These are phyloP conservation scores for Penaeus monodon DNA, from an alignment of 2,888 invertebrate genomes.

Conservation along the genomic window DNA sequence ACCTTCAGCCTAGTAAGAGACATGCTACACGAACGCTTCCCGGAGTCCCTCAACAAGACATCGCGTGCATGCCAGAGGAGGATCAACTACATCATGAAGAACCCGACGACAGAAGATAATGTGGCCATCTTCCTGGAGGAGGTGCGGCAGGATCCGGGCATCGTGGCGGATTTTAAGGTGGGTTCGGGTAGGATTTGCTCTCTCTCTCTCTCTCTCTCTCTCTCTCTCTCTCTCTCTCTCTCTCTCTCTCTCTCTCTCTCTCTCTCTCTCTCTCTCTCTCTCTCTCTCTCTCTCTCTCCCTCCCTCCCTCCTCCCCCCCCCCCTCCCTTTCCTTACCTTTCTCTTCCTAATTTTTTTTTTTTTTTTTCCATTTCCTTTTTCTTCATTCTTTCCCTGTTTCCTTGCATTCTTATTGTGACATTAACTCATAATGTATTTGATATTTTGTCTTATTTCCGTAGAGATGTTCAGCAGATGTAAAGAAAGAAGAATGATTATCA, in stretches of 20 bases:
- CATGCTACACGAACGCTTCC: conserved; percentile 67
- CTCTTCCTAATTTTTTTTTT: no score
- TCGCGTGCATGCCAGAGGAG: conserved; percentile 79
- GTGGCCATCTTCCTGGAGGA: conserved; percentile 77
- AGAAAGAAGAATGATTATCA: no score
- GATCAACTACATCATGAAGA: conserved; percentile 76
- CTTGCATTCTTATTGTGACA: no score
- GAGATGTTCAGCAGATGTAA: no score
- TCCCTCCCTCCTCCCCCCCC: no score
- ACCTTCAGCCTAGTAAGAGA: conserved; percentile 67
- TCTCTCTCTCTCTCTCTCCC: no score
- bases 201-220: neutral
- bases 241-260: neutral
- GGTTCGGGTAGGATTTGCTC: neutral
- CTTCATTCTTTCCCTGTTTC: no score
- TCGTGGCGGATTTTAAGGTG: conserved; percentile 67
- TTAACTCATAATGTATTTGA: no score
- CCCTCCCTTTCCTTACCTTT: no score
- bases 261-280: no score
- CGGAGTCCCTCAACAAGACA: conserved; percentile 77
- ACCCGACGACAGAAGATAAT: conserved; percentile 75
- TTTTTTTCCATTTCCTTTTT: no score
- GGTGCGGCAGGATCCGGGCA: conserved; percentile 74
- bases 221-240: neutral
- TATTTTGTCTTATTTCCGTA: no score